These are phyloP conservation scores for Cordylochernes scorpioides DNA, from an alignment of 2,888 invertebrate species.

Conservation along the genomic window DNA sequence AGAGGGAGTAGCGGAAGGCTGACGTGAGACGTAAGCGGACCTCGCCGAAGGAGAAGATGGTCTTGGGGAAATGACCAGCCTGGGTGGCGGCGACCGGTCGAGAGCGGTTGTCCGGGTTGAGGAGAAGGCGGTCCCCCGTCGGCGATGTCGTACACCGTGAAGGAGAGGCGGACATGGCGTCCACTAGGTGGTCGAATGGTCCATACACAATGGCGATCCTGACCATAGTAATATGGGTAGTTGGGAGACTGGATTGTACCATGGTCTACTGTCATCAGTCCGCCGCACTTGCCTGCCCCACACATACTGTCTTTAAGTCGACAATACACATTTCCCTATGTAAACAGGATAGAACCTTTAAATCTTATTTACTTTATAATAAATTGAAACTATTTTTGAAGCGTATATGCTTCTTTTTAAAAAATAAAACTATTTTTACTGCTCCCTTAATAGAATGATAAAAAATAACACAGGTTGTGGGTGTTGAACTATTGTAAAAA, in stretches of 20 bases:
- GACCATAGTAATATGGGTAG: conserved; percentile 16
- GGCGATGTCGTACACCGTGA: conserved; percentile 16
- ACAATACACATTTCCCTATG: no score
- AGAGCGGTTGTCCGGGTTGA: conserved; percentile 10
- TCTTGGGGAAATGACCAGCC: conserved; percentile 15
- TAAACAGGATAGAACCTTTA: no score
- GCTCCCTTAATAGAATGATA: no score
- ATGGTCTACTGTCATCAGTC: conserved; percentile 7
- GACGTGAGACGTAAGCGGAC: conserved; percentile 14
- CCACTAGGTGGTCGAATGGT: conserved; percentile 14
- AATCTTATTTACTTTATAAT: no score
- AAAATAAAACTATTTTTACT: no score
- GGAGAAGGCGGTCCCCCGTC: conserved; percentile 13
- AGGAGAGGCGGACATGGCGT: conserved; percentile 15
- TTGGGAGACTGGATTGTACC: conserved; percentile 14
- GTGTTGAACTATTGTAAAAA: no score
- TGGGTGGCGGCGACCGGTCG: conserved; percentile 11
- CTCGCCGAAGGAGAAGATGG: conserved; percentile 15
- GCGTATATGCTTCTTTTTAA: no score
- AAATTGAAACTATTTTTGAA: no score
- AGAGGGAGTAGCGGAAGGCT: conserved; percentile 16
- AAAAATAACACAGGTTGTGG: no score
- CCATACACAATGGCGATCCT: conserved; percentile 16
- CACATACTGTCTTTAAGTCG: no score
- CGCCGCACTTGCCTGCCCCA: conserved; percentile 13